Base-by-base conservation (phyloP, 2,113 vertebrate genomes). In the Dipodomys spectabilis region DNA sequence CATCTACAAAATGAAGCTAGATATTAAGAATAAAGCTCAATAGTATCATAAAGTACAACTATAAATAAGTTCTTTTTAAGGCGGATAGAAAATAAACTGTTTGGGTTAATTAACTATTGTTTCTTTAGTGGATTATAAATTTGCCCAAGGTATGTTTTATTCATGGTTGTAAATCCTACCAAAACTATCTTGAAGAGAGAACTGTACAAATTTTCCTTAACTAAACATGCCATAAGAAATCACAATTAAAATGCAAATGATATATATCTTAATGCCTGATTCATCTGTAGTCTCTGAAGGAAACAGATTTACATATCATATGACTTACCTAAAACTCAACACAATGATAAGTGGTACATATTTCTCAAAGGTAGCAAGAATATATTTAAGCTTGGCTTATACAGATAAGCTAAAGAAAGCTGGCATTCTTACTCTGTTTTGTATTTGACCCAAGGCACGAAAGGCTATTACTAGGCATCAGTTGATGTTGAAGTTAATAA, bases 1-100 rank as follows among this genome's bases (percentile, higher is more conserved):
- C 25, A 30, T 90, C 90, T 85, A 92, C 15, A 86, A 95, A 92
- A 82, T 75, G 12, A 96, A 64, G 39, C 35, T 85, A 90, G 84
- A 80, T 62, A 92, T 35, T 82, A 90, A 82, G 62, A 72, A 93
- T 45, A 19, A 90, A 94, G 25, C 77, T 65, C 82, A 88, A 90
- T 2, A 75, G 12, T n/a, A 65, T 74, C 18, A 90, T 77, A 81
- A 93, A 71, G 85, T 67, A 64, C 3, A 86, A 92, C 23, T 28
- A 57, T 28, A 82, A 78, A 72, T n/a, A 86, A 22, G 65, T 16
- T 9, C 6, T 90, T 92, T 94, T 83, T 39, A 92, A 90, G 91
- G 53, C 3, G 53, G 16, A 69, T 77, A 22, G 28, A 90, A 57
- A 95, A 94, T 25, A 32, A 86, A 74, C 32, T 93, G 11, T 82